Evolutionary conservation across 2,113 vertebrate genomes (phyloP).

Genomic region (Tachysurus vachellii): DNA sequence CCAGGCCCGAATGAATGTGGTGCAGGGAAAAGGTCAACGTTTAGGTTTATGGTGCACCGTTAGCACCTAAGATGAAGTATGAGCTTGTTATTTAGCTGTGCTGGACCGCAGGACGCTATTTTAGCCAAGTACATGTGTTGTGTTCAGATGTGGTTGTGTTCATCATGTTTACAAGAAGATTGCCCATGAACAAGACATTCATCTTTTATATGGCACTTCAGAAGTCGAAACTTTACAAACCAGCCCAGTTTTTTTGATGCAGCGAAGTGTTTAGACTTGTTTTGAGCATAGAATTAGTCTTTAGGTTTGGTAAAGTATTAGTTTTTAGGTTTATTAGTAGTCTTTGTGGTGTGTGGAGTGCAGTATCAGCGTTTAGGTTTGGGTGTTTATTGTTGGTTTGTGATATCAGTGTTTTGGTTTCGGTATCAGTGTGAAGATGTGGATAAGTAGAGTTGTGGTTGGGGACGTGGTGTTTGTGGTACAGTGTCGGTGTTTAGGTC

Average conservation of each 20-base stretch:
- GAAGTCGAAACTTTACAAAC: background rate
- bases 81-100: background rate
- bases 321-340: too few relatives aligned
- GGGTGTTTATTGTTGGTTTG: too few relatives aligned
- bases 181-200: background rate
- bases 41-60: constrained; percentile 6
- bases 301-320: background rate
- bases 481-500: background rate
- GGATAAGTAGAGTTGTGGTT: background rate
- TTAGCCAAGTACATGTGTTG: background rate
- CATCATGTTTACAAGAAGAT: background rate
- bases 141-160: background rate
- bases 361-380: background rate
- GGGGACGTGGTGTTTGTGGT: background rate
- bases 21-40: background rate
- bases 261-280: background rate
- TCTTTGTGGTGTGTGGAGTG: background rate
- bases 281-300: background rate
- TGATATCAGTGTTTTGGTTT: background rate
- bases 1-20: background rate
- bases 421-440: background rate
- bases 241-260: background rate
- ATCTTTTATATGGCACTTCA: background rate
- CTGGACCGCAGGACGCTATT: background rate
- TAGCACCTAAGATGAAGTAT: background rate